These are phyloP conservation scores for Dipus sagitta DNA, from an alignment of 2,797 vertebrate genomes.

Conservation along the genomic window DNA sequence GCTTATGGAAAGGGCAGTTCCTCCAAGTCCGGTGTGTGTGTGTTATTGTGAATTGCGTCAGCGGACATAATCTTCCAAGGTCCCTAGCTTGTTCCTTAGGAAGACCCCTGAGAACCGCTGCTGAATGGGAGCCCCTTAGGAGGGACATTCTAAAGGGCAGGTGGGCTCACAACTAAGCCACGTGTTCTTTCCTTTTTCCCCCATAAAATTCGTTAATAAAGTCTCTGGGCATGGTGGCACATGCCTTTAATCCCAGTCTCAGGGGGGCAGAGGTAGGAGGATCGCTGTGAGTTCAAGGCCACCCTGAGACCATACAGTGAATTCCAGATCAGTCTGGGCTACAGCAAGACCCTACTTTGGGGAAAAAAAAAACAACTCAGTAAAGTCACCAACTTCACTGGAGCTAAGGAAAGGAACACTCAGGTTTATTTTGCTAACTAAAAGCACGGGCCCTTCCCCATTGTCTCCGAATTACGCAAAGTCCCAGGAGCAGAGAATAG, in stretches of 20 bases:
- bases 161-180: neutral
- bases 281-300: too few species aligned
- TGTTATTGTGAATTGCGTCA: slow-evolving; percentile 89
- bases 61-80: slow-evolving; percentile 1
- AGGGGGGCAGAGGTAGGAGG: too few species aligned
- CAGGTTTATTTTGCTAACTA: slow-evolving; percentile 74
- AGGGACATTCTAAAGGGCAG: slow-evolving; percentile 19
- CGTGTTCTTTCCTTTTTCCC: neutral
- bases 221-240: neutral
- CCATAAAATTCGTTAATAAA: slow-evolving; percentile 47
- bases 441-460: slow-evolving; percentile 59
- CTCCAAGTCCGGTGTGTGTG: slow-evolving; percentile 94
- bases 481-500: slow-evolving; percentile 41
- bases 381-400: slow-evolving; percentile 64
- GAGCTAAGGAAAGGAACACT: slow-evolving; percentile 61
- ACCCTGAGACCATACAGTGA: too few species aligned
- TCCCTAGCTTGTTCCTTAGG: neutral
- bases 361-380: neutral
- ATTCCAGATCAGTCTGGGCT: too few species aligned
- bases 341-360: too few species aligned
- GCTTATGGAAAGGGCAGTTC: slow-evolving; percentile 84
- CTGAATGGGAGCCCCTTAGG: slow-evolving; percentile 34
- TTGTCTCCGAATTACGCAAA: slow-evolving; percentile 70
- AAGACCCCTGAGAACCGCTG: slow-evolving; percentile 61
- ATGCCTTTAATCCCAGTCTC: too few species aligned